Evolutionary conservation across 2,113 vertebrate genomes (phyloP).

Genomic region (Amphiprion ocellaris): DNA sequence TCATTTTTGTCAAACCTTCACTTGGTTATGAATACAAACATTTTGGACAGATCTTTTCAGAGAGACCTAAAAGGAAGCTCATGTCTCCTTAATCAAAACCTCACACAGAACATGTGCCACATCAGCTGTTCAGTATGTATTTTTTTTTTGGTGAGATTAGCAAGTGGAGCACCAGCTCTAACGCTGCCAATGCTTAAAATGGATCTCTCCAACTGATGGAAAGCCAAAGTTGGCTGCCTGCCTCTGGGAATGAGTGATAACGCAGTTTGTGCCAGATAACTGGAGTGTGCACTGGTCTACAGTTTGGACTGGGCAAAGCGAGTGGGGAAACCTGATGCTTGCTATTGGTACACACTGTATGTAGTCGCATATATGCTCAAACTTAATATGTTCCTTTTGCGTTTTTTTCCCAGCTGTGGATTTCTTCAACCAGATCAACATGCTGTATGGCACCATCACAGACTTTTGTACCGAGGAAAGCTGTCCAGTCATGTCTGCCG

Average conservation of each 20-base stretch:
- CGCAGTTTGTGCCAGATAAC: constrained; percentile 31
- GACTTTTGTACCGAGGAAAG: constrained; percentile 95
- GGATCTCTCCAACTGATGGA: constrained; percentile 27
- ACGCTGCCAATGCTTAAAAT: constrained; percentile 35
- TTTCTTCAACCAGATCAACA: constrained; percentile 99
- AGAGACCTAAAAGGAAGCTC: not conserved
- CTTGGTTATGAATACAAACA: not conserved
- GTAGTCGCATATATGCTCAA: not conserved
- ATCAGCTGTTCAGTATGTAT: constrained; percentile 28
- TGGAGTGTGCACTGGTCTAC: constrained; percentile 41
- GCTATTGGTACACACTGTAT: not conserved
- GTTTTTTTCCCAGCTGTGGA: constrained; percentile 89
- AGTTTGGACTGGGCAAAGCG: constrained; percentile 22
- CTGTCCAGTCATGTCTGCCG: constrained; percentile 95
- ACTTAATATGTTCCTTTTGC: not conserved
- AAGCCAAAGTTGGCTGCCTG: constrained; percentile 23
- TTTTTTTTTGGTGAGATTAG: not conserved
- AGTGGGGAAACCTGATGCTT: constrained; percentile 26
- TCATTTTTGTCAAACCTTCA: not conserved
- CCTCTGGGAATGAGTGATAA: constrained; percentile 43
- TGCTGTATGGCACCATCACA: constrained; percentile 96
- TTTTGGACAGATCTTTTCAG: not conserved
- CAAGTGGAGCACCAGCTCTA: constrained; percentile 10
- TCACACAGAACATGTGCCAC: not conserved
- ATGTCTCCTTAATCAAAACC: not conserved